Evolutionary conservation across 2,113 vertebrate genomes (phyloP).

Genomic region (Oreochromis tanganicae): DNA sequence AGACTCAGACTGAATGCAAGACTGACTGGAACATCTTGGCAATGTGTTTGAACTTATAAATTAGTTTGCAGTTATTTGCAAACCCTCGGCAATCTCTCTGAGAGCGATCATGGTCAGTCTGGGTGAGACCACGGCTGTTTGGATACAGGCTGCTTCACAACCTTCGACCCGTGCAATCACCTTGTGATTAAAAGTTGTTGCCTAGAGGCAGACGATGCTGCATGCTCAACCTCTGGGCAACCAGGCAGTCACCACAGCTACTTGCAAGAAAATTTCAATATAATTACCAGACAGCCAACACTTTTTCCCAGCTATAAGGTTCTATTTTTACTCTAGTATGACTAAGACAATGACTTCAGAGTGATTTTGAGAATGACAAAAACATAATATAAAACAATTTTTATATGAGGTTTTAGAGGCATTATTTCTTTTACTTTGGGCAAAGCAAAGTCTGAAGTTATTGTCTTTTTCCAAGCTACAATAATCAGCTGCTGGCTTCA

Average conservation of each 20-base stretch:
- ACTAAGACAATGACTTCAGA: background rate
- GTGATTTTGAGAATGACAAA: background rate
- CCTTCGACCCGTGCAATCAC: rapidly evolving
- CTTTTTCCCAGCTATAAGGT: background rate
- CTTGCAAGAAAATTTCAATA: background rate
- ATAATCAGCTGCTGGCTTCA: background rate
- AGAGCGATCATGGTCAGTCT: background rate
- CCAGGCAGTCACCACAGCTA: background rate
- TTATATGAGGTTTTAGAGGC: background rate
- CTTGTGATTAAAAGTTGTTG: background rate
- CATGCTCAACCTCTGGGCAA: background rate
- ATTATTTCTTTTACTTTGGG: background rate
- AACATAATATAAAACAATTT: background rate
- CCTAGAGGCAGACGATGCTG: background rate
- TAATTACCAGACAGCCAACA: background rate
- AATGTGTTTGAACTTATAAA: background rate
- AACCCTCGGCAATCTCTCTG: rapidly evolving
- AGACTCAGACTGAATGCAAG: background rate
- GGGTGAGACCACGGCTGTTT: background rate
- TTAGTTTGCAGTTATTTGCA: background rate
- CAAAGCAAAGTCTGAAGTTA: background rate
- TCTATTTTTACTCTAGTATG: background rate
- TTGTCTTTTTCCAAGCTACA: background rate
- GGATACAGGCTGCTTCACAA: background rate
- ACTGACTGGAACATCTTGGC: background rate